phyloP scores from a whole-genome alignment of 2,113 vertebrate species.

The Ceyx cyanopectus region DNA sequence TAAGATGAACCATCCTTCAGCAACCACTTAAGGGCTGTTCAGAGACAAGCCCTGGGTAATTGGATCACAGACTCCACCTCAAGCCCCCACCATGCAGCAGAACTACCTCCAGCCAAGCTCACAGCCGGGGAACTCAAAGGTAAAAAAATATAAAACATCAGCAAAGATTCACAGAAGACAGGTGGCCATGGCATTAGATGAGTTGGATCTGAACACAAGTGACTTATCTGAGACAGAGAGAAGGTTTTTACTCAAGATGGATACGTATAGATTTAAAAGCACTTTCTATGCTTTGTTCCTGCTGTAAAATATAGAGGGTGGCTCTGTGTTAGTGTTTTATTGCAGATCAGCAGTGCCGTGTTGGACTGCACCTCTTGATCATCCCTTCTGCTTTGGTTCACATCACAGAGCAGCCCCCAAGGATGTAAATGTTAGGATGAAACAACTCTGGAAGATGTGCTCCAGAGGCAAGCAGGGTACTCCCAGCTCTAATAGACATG shows the following conservation, averaged over 20 bases:
- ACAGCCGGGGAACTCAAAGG: background rate
- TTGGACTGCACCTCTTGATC: background rate
- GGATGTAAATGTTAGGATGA: fast-evolving
- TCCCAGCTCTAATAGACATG: background rate
- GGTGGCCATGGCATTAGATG: background rate
- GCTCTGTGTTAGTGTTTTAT: background rate
- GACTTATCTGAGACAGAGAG: background rate
- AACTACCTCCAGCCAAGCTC: background rate
- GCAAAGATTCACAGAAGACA: background rate
- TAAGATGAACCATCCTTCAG: conserved; percentile 31
- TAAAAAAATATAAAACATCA: background rate
- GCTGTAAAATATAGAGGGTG: background rate
- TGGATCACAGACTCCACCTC: background rate
- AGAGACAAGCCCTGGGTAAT: background rate
- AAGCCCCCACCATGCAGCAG: fast-evolving
- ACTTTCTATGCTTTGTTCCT: background rate
- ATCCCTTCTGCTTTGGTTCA: background rate
- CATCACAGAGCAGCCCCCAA: background rate
- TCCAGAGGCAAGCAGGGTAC: fast-evolving
- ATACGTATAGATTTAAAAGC: background rate
- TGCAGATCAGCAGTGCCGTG: background rate
- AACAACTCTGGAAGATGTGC: background rate
- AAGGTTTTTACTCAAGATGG: background rate
- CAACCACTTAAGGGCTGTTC: background rate
- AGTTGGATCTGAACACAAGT: background rate